phyloP scores from a whole-genome alignment of 2,797 vertebrate species.

The Acropternis orthonyx region DNA sequence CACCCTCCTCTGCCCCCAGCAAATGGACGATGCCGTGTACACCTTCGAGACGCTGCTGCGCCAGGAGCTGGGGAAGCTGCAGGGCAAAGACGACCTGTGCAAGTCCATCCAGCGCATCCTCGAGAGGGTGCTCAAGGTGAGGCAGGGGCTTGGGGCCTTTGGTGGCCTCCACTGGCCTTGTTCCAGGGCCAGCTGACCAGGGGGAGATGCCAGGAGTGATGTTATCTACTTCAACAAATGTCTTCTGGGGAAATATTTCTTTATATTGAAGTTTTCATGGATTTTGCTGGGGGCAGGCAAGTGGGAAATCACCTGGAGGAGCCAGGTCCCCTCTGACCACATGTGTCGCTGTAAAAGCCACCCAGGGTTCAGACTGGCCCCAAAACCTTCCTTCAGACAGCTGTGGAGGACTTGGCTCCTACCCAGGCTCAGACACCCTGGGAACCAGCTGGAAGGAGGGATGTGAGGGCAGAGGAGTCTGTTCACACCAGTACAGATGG shows the following conservation, averaged over 20 bases:
- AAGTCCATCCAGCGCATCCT: slow-evolving; percentile 91
- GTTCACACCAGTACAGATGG: accelerated
- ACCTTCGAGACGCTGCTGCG: slow-evolving; percentile 95
- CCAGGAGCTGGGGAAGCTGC: slow-evolving; percentile 84
- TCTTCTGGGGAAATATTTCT: neutral
- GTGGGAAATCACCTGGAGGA: neutral
- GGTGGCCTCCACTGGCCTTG: neutral
- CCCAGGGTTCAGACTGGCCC: neutral
- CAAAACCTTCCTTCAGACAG: neutral
- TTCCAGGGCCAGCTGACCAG: too few species aligned
- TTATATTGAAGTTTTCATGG: neutral
- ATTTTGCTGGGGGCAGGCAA: neutral
- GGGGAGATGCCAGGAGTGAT: neutral
- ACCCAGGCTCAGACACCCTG: accelerated
- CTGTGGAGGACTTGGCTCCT: neutral
- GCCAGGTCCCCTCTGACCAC: neutral
- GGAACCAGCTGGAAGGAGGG: neutral
- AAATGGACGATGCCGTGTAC: slow-evolving; percentile 93
- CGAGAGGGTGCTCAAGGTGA: slow-evolving; percentile 95
- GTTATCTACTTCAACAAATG: accelerated
- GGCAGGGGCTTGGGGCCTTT: accelerated
- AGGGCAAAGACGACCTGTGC: slow-evolving; percentile 83
- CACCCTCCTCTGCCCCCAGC: slow-evolving; percentile 64
- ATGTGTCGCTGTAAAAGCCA: neutral
- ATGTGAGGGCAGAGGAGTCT: neutral